These are phyloP conservation scores for Apogon hyalosoma DNA, from an alignment of 2,797 vertebrate species.

Conservation along the genomic window DNA sequence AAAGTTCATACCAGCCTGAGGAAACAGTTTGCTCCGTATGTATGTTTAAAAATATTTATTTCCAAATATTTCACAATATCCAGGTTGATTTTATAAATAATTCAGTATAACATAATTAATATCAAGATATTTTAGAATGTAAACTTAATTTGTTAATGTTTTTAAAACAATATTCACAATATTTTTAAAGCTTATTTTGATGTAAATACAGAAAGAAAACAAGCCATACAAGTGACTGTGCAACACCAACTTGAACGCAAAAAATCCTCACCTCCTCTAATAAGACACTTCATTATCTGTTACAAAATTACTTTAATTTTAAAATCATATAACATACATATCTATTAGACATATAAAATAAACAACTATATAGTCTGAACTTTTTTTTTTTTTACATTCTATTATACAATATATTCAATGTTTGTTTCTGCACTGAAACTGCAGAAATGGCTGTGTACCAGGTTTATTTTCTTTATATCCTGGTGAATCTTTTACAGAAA, in stretches of 20 bases:
- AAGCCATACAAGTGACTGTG: slow-evolving; percentile 80
- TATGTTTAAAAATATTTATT: slow-evolving; percentile 83
- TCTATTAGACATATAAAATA: slow-evolving; percentile 87
- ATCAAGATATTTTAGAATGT: slow-evolving; percentile 79
- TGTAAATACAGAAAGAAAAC: slow-evolving; percentile 80
- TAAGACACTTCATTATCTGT: slow-evolving; percentile 88
- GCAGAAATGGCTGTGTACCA: slow-evolving; percentile 79
- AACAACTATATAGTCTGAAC: slow-evolving; percentile 81
- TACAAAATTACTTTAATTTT: slow-evolving; percentile 87
- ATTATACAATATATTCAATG: slow-evolving; percentile 82
- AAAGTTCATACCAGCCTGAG: not conserved
- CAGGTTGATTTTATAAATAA: slow-evolving; percentile 80
- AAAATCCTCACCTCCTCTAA: slow-evolving; percentile 73
- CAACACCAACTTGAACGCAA: slow-evolving; percentile 79
- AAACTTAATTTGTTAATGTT: slow-evolving; percentile 82
- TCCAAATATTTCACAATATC: slow-evolving; percentile 80
- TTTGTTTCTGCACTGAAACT: slow-evolving; percentile 77
- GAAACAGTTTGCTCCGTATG: slow-evolving; percentile 30
- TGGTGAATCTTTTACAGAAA: slow-evolving; percentile 65
- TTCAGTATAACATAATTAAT: slow-evolving; percentile 75
- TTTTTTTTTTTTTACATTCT: slow-evolving; percentile 79
- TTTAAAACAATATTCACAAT: slow-evolving; percentile 82
- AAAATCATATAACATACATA: slow-evolving; percentile 83
- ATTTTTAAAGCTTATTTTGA: slow-evolving; percentile 85
- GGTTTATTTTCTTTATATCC: slow-evolving; percentile 65